Conservation (phyloP, 2,888 invertebrate species). For the Nomada goodeniana region DNA sequence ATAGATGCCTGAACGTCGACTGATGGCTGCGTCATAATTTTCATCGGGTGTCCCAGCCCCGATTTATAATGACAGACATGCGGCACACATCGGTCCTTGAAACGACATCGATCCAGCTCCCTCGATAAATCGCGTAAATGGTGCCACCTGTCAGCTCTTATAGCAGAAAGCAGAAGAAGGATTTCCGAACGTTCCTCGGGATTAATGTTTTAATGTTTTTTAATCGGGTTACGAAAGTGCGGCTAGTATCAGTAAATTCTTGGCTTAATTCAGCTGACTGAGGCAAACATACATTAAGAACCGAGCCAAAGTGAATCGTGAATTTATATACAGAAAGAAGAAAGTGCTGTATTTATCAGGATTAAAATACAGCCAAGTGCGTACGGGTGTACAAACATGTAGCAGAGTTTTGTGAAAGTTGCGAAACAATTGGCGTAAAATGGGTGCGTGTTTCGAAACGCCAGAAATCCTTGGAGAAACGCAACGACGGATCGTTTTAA, state of each 20-base stretch:
- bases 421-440: not conserved
- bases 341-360: no score
- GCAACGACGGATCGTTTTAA: not conserved
- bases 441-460: not conserved
- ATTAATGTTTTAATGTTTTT: not conserved
- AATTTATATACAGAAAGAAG: no score
- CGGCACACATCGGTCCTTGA: conserved; percentile 64
- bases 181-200: not conserved
- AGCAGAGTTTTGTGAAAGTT: not conserved
- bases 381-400: no score
- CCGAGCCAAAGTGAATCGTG: no score
- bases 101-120: conserved; percentile 27
- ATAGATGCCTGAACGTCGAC: not conserved
- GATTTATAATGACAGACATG: conserved; percentile 57
- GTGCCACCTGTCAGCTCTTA: conserved; percentile 24
- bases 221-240: not conserved
- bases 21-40: conserved; percentile 26
- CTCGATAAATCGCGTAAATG: conserved; percentile 75
- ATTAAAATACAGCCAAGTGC: no score
- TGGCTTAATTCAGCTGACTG: no score
- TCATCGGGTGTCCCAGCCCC: conserved; percentile 10
- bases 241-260: not conserved
- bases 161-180: not conserved
- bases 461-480: not conserved
- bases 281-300: no score